phyloP scores from a whole-genome alignment of 2,113 vertebrate species.

The Pachyramphus minor region DNA sequence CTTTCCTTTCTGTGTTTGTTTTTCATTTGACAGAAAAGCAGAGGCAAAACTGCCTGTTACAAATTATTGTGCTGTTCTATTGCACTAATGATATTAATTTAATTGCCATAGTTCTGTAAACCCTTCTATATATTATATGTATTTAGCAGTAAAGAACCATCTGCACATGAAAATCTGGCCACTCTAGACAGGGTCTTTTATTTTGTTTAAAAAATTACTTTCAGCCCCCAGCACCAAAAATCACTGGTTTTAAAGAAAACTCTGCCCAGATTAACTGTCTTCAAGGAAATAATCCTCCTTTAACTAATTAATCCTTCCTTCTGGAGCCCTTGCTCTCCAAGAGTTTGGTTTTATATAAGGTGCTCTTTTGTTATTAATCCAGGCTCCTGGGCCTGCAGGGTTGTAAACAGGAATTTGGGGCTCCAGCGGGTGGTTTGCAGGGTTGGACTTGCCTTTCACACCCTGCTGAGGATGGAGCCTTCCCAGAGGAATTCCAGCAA shows the following conservation, averaged over 20 bases:
- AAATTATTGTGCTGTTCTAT: background rate
- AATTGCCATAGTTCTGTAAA: accelerated
- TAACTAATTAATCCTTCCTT: slow-evolving; percentile 45
- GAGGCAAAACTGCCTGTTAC: background rate
- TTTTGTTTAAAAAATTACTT: background rate
- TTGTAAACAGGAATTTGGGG: background rate
- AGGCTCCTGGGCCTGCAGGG: background rate
- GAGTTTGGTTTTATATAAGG: background rate
- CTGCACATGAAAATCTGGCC: background rate
- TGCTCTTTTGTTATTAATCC: background rate
- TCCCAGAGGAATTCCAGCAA: slow-evolving; percentile 59
- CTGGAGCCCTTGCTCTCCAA: background rate
- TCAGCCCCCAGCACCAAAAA: background rate
- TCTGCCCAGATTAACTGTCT: slow-evolving; percentile 27
- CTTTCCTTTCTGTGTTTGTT: background rate
- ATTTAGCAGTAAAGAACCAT: background rate
- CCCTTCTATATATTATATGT: accelerated
- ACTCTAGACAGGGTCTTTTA: background rate
- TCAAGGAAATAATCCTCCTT: slow-evolving; percentile 47
- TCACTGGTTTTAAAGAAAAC: background rate
- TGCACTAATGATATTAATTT: background rate
- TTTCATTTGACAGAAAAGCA: background rate
- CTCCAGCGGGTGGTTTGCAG: background rate
- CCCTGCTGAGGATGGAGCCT: background rate
- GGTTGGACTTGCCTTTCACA: slow-evolving; percentile 36